Evolutionary conservation across 2,797 vertebrate species (phyloP).

Genomic region (Delichon dasypus): DNA sequence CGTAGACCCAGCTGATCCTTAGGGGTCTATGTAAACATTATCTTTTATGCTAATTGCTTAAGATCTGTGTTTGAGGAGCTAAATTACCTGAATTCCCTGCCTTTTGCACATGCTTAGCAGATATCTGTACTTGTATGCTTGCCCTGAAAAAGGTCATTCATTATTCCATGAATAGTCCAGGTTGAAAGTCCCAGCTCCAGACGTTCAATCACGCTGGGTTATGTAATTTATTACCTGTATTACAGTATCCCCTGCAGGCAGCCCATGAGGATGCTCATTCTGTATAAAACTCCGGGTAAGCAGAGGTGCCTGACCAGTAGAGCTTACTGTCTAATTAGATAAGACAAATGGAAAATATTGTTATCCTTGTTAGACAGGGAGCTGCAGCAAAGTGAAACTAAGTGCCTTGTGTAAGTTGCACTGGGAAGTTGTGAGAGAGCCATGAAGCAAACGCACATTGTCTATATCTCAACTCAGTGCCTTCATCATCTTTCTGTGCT

Average conservation of each 20-base stretch:
- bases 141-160: background rate
- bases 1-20: background rate
- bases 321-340: background rate
- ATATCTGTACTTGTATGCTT: background rate
- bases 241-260: background rate
- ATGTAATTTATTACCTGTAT: background rate
- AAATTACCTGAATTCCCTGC: background rate
- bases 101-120: background rate
- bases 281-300: background rate
- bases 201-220: background rate
- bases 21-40: background rate
- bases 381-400: background rate
- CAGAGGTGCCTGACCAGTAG: background rate
- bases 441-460: background rate
- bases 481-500: background rate
- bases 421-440: background rate
- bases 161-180: background rate
- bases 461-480: background rate
- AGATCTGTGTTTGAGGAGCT: background rate
- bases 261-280: background rate
- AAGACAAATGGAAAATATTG: conserved; percentile 17
- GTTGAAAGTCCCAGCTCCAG: background rate
- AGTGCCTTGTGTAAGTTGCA: background rate
- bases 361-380: conserved; percentile 3
- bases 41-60: background rate